Percentiles rank a stretch among this genome's conserved stretches.
Conservation (phyloP, 1,140 invertebrate genomes). For the Ips typographus region DNA sequence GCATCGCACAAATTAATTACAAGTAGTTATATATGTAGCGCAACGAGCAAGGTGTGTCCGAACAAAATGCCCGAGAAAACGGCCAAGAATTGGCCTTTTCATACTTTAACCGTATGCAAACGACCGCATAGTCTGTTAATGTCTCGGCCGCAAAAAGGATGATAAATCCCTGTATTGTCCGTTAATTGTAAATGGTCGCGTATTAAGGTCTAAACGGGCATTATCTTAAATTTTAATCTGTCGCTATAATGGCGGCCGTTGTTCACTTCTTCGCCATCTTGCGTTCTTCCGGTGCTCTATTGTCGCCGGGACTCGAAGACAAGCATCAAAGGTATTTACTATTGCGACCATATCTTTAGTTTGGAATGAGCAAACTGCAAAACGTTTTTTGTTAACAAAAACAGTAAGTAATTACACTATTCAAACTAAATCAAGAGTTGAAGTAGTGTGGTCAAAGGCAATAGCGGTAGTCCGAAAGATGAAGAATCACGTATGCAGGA, state of each 20-base stretch:
- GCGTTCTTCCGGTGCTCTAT: neutral
- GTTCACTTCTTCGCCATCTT: neutral
- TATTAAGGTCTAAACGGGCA: constrained; percentile 20
- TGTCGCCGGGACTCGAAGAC: neutral
- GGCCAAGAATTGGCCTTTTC: constrained; percentile 26
- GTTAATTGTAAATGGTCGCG: constrained; percentile 21
- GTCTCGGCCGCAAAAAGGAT: constrained; percentile 26
- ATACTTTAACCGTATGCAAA: constrained; percentile 29
- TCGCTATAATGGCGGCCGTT: neutral
- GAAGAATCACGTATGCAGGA: too few relatives aligned
- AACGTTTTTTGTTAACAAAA: too few relatives aligned
- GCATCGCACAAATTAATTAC: constrained; percentile 33
- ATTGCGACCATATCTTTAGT: too few relatives aligned
- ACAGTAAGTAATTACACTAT: too few relatives aligned
- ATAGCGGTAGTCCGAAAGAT: too few relatives aligned
- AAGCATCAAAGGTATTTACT: too few relatives aligned
- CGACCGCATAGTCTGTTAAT: constrained; percentile 29
- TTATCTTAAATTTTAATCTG: constrained; percentile 25
- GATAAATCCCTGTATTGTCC: constrained; percentile 24
- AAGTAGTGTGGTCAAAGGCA: too few relatives aligned
- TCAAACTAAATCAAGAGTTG: too few relatives aligned
- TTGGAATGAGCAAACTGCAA: too few relatives aligned
- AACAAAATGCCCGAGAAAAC: constrained; percentile 30
- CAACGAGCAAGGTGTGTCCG: constrained; percentile 32
- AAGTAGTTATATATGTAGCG: constrained; percentile 34